Evolutionary conservation across 2,113 vertebrate species (phyloP).

Genomic region (Felis chaus): DNA sequence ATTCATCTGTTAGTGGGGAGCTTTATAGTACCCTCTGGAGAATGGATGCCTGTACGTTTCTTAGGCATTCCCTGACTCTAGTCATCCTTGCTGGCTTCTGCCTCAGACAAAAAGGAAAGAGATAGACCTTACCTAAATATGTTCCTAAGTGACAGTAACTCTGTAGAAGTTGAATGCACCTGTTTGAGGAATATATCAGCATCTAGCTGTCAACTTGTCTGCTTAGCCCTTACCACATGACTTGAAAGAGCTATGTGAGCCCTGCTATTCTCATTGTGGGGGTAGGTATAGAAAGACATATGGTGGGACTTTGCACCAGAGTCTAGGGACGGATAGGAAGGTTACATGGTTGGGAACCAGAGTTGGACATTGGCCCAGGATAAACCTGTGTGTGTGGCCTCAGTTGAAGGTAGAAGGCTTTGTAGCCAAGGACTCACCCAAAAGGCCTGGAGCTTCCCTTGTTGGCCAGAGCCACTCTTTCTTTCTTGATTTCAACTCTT

Average conservation of each 20-base stretch:
- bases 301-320: neutral
- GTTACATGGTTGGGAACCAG: neutral
- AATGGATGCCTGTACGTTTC: neutral
- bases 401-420: neutral
- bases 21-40: neutral
- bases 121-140: neutral
- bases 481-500: slow-evolving; percentile 19
- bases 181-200: neutral
- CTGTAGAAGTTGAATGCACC: neutral
- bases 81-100: neutral
- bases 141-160: neutral
- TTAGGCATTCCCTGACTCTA: neutral
- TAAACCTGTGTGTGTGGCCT: neutral
- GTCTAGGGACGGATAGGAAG: neutral
- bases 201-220: neutral
- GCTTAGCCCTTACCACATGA: neutral
- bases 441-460: neutral
- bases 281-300: neutral
- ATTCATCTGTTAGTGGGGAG: neutral
- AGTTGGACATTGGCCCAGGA: neutral
- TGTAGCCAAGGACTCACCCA: neutral
- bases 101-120: slow-evolving; percentile 29
- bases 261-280: neutral
- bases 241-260: neutral
- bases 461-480: neutral